phyloP scores from a whole-genome alignment of 2,888 invertebrate species.

The Lasioglossum villosulum region DNA sequence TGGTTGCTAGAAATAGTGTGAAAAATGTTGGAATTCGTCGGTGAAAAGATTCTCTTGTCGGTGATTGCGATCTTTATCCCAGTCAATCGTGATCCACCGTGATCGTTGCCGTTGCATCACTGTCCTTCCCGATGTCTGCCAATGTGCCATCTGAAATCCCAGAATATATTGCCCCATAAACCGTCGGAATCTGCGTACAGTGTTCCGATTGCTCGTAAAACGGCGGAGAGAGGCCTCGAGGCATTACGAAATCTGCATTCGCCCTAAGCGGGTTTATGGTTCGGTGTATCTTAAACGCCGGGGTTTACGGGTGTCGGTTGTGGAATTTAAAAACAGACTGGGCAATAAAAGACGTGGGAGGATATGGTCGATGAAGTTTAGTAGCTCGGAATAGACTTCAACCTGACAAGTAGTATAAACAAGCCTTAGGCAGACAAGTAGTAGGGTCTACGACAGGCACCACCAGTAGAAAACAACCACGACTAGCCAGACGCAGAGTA shows the following conservation, averaged over 20 bases:
- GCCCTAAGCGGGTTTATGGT: constrained; percentile 10
- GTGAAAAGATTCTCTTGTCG: neutral
- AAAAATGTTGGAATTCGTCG: neutral
- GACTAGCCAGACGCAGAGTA: neutral
- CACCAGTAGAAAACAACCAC: neutral
- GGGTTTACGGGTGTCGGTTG: neutral
- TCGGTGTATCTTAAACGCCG: neutral
- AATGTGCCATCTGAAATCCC: constrained; percentile 60
- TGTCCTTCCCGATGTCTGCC: constrained; percentile 30
- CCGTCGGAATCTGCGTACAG: neutral
- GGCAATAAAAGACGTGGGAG: neutral
- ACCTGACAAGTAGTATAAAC: neutral
- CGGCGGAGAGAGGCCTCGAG: neutral
- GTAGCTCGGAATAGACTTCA: neutral
- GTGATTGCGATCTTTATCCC: neutral
- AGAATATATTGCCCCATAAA: constrained; percentile 35
- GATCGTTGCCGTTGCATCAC: constrained; percentile 19
- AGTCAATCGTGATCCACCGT: neutral
- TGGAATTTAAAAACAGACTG: neutral
- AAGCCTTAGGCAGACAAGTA: neutral
- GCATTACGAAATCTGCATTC: constrained; percentile 38
- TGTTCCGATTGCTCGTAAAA: neutral
- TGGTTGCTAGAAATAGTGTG: neutral
- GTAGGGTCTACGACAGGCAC: neutral
- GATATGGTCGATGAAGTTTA: neutral